Evolutionary conservation across 2,797 vertebrate genomes (phyloP).

Genomic region (Sebastes cheni): DNA sequence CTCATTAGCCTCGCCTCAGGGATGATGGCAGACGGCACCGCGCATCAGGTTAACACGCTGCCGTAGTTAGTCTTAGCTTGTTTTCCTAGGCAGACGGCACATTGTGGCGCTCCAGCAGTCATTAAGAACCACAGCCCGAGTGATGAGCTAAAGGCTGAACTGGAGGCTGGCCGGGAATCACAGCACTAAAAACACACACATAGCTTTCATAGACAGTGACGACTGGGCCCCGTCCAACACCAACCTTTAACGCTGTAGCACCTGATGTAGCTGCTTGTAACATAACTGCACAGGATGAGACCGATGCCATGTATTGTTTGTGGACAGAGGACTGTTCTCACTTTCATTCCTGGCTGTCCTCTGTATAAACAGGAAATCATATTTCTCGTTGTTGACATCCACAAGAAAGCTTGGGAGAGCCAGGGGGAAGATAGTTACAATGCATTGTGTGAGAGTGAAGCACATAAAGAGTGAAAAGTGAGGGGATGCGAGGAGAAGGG

Average conservation of each 20-base stretch:
- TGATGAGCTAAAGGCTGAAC: conserved; percentile 64
- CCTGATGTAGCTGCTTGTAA: conserved; percentile 18
- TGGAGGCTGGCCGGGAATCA: conserved; percentile 38
- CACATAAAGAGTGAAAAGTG: conserved; percentile 42
- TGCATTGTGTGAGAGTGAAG: conserved; percentile 37
- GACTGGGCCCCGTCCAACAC: conserved; percentile 6
- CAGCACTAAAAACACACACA: conserved; percentile 17
- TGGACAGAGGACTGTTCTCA: conserved; percentile 33
- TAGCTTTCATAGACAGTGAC: conserved; percentile 31
- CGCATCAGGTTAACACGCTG: conserved; percentile 54
- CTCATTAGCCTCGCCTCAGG: conserved; percentile 48
- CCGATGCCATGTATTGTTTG: conserved; percentile 16
- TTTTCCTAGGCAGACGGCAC: conserved; percentile 58
- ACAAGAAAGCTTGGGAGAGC: conserved; percentile 20
- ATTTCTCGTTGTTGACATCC: conserved; percentile 57
- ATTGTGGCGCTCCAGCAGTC: conserved; percentile 46
- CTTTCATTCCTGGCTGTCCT: conserved; percentile 52
- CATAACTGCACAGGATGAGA: conserved; percentile 18
- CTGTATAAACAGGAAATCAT: conserved; percentile 65
- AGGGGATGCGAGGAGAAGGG: conserved; percentile 4
- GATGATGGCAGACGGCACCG: conserved; percentile 34
- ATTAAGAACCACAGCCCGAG: conserved; percentile 58
- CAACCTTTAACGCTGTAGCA: conserved; percentile 14
- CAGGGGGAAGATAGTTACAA: conserved; percentile 10
- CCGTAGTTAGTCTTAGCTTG: conserved; percentile 61